Evolutionary conservation across 1,140 invertebrate species (phyloP), one percentile per base, ranked within the genome.

Genomic region (Drosophila malerkotliana): DNA sequence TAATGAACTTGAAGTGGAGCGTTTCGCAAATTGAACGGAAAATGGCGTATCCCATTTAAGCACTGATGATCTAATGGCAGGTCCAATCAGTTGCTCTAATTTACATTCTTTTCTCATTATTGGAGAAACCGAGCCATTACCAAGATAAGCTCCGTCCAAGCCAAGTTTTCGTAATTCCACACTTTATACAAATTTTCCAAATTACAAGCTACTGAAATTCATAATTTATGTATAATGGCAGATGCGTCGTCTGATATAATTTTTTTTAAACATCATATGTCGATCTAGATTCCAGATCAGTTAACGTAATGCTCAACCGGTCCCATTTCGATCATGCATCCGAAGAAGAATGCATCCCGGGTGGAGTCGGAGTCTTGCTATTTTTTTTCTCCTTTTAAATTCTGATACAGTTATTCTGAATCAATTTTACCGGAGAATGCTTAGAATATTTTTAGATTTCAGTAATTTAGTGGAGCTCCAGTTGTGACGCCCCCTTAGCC

Each of bases 1-100:
- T 75, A 75, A 69, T 75, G 72, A 75, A 75, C 72, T 34, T 66
- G 51, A 73, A 74, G 32, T 73, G 58, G 69, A 63, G 71, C 59
- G 56, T 41, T 39, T 52, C 26, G 52, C 63, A 10, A 68, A n/a
- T 18, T 34, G 37, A 64, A 32, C 63, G 47, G 18, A 63, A 63
- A 28, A 28, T 7, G 26, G 18, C n/a, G n/a, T 12, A 47, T 34
- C 15, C 51, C 54, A 68, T 68, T 68, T 34, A 18, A 28, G 26
- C 41, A 32, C n/a, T 49, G 52, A 69, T 69, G 67, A 69, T 69
- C 67, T 69, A 69, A 69, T 69, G 52, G 34, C 44, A 57, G 44
- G 15, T 69, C 52, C 49, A 68, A 49, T 57, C 67, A 55, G 21
- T 55, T 47, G 63, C 45, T 56, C 61, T 56, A 32, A 69, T 57